Conservation (phyloP, 2,113 vertebrate species). For the Brevimyrus niger region DNA sequence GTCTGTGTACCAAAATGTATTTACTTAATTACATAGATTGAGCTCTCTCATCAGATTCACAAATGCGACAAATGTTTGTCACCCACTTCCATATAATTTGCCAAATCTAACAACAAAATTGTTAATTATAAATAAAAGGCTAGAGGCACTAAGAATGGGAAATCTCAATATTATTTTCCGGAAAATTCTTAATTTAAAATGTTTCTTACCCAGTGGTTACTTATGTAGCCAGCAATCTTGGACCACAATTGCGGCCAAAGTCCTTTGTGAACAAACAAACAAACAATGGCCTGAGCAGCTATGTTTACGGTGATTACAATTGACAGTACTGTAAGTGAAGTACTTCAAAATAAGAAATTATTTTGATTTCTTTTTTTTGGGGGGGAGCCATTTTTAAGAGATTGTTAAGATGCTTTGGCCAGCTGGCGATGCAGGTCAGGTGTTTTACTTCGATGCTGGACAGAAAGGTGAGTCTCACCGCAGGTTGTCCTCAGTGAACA, state of each 20-base stretch:
- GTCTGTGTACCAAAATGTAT: not conserved
- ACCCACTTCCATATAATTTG: not conserved
- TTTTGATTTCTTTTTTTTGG: not conserved
- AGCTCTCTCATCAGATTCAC: not conserved
- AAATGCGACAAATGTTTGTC: not conserved
- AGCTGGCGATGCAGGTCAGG: not conserved
- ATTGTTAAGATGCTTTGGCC: not conserved
- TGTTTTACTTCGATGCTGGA: not conserved
- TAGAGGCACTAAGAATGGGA: not conserved
- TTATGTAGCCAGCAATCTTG: not conserved
- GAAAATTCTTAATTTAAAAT: slow-evolving; percentile 63
- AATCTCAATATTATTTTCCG: slow-evolving; percentile 54
- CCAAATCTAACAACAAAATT: not conserved
- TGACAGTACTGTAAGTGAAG: not conserved
- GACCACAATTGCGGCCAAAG: not conserved
- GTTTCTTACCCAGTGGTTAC: slow-evolving; percentile 52
- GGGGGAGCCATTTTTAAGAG: not conserved
- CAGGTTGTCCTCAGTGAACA: not conserved
- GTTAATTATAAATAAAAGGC: not conserved
- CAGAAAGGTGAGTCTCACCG: not conserved
- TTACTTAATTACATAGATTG: slow-evolving; percentile 6
- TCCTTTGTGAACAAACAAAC: not conserved
- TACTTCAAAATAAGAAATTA: not conserved
- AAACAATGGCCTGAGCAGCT: not conserved
- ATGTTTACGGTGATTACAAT: not conserved